phyloP scores from a whole-genome alignment of 2,113 vertebrate genomes.

The Marcusenius ussheri region DNA sequence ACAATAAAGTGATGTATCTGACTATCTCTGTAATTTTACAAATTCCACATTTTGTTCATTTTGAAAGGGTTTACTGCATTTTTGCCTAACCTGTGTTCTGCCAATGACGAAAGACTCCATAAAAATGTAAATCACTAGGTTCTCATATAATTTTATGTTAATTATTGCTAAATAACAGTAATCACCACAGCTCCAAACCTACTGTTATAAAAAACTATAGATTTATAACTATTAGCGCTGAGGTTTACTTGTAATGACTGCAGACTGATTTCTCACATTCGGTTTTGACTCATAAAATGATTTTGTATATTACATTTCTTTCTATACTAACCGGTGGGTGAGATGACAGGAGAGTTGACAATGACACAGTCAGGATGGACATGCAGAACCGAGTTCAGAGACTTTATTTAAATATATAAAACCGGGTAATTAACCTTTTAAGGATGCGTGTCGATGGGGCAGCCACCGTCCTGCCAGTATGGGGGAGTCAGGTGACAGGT shows the following conservation, averaged over 20 bases:
- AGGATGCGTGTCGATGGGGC: not conserved
- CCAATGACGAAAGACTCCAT: not conserved
- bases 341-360: not conserved
- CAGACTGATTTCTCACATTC: not conserved
- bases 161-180: constrained; percentile 16
- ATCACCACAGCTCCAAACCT: not conserved
- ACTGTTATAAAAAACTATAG: not conserved
- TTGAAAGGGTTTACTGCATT: not conserved
- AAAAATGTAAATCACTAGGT: not conserved
- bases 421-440: not conserved
- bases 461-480: not conserved
- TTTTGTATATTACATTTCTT: not conserved
- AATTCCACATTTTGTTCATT: not conserved
- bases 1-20: not conserved
- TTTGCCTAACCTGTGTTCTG: not conserved
- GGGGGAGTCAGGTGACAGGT: not conserved
- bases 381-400: not conserved
- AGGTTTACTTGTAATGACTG: not conserved
- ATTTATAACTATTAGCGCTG: not conserved
- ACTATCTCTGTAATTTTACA: not conserved
- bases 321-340: not conserved
- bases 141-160: not conserved
- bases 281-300: not conserved
- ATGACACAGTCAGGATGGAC: not conserved
- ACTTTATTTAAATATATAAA: not conserved